Conservation (phyloP, 2,113 vertebrate genomes). For the Conger conger region DNA sequence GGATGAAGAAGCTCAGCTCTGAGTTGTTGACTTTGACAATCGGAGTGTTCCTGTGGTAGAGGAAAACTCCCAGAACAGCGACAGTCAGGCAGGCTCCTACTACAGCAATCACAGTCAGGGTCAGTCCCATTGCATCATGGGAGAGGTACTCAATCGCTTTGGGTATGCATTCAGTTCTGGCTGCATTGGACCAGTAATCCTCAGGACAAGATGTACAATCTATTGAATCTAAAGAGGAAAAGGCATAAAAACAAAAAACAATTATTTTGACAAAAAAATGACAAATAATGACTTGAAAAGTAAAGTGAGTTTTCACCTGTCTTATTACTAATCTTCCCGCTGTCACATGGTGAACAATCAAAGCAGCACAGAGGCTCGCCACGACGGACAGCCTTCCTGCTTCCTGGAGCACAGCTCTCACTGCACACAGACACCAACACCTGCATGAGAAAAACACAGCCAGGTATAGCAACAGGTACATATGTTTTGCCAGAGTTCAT, state of each 20-base stretch:
- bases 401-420: slow-evolving; percentile 67
- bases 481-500: too few species aligned
- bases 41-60: slow-evolving; percentile 44
- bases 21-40: slow-evolving; percentile 41
- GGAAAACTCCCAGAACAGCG: slow-evolving; percentile 43
- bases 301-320: slow-evolving; percentile 55
- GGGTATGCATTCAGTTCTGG: neutral
- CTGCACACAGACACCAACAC: slow-evolving; percentile 69
- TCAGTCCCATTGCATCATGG: slow-evolving; percentile 55
- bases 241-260: too few species aligned
- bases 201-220: slow-evolving; percentile 60
- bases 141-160: neutral
- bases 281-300: neutral
- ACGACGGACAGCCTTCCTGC: slow-evolving; percentile 68
- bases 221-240: slow-evolving; percentile 61
- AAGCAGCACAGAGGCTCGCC: slow-evolving; percentile 75
- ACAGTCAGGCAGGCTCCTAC: slow-evolving; percentile 52
- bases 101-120: slow-evolving; percentile 57
- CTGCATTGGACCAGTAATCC: neutral
- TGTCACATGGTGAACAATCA: slow-evolving; percentile 75
- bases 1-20: slow-evolving; percentile 62
- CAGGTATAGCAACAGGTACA: slow-evolving; percentile 1
- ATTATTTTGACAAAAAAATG: too few species aligned
- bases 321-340: slow-evolving; percentile 71
- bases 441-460: slow-evolving; percentile 67